A percentile compares a stretch with the other conserved stretches of the same genome.
phyloP scores from a whole-genome alignment of 2,888 invertebrate genomes.

The Temnothorax unifasciatus region DNA sequence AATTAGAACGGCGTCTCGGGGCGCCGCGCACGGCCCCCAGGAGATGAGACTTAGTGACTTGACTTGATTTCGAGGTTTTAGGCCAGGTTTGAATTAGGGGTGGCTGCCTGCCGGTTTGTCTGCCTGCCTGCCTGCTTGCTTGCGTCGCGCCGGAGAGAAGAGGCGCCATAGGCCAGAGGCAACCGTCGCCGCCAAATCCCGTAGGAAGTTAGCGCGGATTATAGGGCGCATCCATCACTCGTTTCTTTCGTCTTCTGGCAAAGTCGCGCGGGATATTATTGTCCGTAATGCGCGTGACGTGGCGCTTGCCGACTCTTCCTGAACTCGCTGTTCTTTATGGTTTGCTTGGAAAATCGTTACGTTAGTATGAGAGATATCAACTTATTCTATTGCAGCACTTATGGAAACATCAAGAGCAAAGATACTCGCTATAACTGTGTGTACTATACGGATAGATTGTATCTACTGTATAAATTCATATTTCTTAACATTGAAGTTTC shows the following conservation, averaged over 20 bases:
- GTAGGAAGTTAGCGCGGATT: conserved; percentile 85
- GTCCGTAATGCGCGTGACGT: conserved; percentile 52
- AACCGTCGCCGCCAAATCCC: conserved; percentile 81
- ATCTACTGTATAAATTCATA: conserved; percentile 14
- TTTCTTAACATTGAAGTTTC: conserved; percentile 11
- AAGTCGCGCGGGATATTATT: conserved; percentile 39
- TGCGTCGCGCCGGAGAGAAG: conserved; percentile 26
- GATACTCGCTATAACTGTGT: conserved; percentile 3
- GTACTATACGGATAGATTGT: not conserved
- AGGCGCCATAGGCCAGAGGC: conserved; percentile 67
- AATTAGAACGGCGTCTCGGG: conserved; percentile 84
- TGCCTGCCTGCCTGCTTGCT: not conserved
- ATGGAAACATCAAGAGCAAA: not conserved
- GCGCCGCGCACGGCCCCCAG: conserved; percentile 64
- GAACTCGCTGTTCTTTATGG: conserved; percentile 28
- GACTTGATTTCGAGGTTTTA: conserved; percentile 85
- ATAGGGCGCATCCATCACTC: conserved; percentile 85
- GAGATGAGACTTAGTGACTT: conserved; percentile 83
- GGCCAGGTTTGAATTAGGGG: conserved; percentile 79
- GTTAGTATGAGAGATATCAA: conserved; percentile 9
- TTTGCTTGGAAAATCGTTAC: conserved; percentile 28
- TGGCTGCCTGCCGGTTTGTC: conserved; percentile 65
- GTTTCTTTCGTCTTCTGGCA: conserved; percentile 78
- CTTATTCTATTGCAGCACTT: conserved; percentile 24
- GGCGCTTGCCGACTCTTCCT: conserved; percentile 33